phyloP scores from a whole-genome alignment of 2,888 invertebrate species.

The Orchesellides sinensis region DNA sequence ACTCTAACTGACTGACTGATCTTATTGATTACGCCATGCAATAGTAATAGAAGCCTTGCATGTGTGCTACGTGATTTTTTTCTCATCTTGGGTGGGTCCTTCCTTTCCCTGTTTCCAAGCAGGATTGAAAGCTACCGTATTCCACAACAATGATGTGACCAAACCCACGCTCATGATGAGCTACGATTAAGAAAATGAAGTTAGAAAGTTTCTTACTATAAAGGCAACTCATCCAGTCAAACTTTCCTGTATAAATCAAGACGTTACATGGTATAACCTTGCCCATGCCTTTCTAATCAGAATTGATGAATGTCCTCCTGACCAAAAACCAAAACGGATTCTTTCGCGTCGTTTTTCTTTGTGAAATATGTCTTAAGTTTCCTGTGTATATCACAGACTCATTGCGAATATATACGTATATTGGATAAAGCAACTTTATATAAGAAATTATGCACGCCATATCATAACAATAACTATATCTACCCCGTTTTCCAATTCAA shows the following conservation, averaged over 20 bases:
- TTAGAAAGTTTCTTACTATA: not conserved
- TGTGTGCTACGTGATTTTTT: conserved; percentile 16
- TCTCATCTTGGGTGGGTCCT: conserved; percentile 43
- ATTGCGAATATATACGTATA: not conserved
- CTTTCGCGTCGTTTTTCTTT: not conserved
- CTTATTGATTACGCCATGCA: not conserved
- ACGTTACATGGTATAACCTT: conserved; percentile 36
- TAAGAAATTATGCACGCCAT: not conserved
- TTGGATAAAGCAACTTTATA: no score
- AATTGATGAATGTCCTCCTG: conserved; percentile 42
- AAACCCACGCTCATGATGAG: conserved; percentile 46
- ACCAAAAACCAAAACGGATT: not conserved
- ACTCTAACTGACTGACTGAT: conserved; percentile 5
- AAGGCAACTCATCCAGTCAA: not conserved
- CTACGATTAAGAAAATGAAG: conserved; percentile 47
- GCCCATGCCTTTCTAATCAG: conserved; percentile 50
- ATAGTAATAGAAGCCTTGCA: not conserved
- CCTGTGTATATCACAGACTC: no score
- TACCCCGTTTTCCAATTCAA: not conserved
- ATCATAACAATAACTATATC: not conserved
- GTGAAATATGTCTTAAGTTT: no score
- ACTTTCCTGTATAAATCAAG: conserved; percentile 18
- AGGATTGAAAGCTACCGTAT: conserved; percentile 4
- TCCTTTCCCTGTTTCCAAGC: not conserved
- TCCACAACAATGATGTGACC: conserved; percentile 20